Base-by-base conservation (phyloP, 1,140 invertebrate species). In the Augochlora pura region DNA sequence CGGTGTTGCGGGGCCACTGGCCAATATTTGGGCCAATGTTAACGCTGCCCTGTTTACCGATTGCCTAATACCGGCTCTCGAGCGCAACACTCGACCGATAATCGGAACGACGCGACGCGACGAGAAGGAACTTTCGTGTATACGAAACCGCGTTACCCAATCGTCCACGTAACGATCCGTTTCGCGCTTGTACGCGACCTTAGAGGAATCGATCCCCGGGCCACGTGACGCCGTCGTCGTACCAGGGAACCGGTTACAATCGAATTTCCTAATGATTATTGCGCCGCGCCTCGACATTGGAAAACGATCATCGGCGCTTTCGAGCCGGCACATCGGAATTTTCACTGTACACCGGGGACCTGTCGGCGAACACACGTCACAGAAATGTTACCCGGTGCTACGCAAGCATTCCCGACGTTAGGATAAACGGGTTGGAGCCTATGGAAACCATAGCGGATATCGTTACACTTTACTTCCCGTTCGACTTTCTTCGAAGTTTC, bases 11-110 rank as follows among this genome's bases (percentile, higher is more conserved):
- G 88, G 88, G 88, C 86, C 89, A 88, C 64, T 91, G 90, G 89
- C 90, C 89, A 91, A 85, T 89, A 92, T 91, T 85, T 81, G 86
- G 90, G 90, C 88, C 91, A 92, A 91, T 91, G 91, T 92, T 91
- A 90, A 86, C 68, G 72, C 80, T 81, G 68, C 64, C 65, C 64
- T 70, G 62, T 63, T 59, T 10, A 59, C 49, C 79, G 75, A 84
- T 90, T 91, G 89, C 89, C 87, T 88, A 90, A 91, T 83, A 81
- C 67, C 66, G 25, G 9, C 39, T 71, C 49, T n/a, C 8, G 68
- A 46, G 38, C 39, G 38, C 74, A 52, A 32, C 54, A 32, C 64
- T 14, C 42, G 32, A 21, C 52, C 65, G 73, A 80, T 69, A 65
- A 46, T 46, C 16, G 49, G 18, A 16, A 52, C 49, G 49, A 77